Conservation (phyloP, 2,888 invertebrate genomes). For the Notodonta dromedarius region DNA sequence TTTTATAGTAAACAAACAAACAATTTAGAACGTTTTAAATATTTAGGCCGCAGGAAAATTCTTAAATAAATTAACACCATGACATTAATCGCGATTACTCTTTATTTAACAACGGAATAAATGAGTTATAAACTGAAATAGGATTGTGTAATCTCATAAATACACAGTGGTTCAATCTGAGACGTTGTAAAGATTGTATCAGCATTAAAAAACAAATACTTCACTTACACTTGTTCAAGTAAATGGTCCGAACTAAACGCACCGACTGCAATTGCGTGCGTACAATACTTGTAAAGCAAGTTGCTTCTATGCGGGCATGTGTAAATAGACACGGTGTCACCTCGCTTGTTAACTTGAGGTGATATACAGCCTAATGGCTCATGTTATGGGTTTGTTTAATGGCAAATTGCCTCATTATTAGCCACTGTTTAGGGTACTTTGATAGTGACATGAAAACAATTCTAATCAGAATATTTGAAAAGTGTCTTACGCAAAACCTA, state of each 20-base stretch:
- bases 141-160: conserved; percentile 13
- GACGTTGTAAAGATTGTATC: background rate
- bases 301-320: conserved; percentile 47
- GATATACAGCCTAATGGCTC: conserved; percentile 16
- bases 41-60: conserved; percentile 36
- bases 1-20: conserved; percentile 37
- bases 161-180: background rate
- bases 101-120: conserved; percentile 12
- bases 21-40: conserved; percentile 32
- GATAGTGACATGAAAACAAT: conserved; percentile 3
- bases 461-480: no score
- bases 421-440: conserved; percentile 10
- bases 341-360: conserved; percentile 23
- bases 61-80: conserved; percentile 37
- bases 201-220: background rate
- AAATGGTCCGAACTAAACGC: conserved; percentile 34
- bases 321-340: conserved; percentile 60
- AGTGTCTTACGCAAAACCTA: no score
- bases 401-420: conserved; percentile 16
- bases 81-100: conserved; percentile 30
- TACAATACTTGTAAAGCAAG: conserved; percentile 53
- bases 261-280: conserved; percentile 57
- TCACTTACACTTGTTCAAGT: conserved; percentile 16
- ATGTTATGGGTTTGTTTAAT: conserved; percentile 18
- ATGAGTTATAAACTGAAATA: conserved; percentile 17